Percentiles rank a stretch among this genome's conserved stretches.
phyloP scores from a whole-genome alignment of 2,888 invertebrate genomes.

The Drosophila emarginata region DNA sequence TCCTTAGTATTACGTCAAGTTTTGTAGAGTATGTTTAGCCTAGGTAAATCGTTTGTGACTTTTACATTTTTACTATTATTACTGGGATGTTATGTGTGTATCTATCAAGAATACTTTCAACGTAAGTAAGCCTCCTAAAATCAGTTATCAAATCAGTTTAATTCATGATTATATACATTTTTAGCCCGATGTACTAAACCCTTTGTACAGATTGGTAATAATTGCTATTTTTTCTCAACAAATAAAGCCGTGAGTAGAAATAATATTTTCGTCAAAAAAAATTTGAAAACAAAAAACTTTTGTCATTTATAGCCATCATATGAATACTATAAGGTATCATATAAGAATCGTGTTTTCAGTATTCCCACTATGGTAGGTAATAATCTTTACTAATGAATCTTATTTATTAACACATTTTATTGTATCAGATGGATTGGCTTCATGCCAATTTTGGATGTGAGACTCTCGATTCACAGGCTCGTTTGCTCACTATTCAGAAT shows the following conservation, averaged over 20 bases:
- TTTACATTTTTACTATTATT: constrained; percentile 39
- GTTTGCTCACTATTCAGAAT: constrained; percentile 42
- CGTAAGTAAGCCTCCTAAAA: constrained; percentile 40
- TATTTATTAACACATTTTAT: neutral
- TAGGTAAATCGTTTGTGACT: constrained; percentile 30
- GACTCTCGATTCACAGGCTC: constrained; percentile 42
- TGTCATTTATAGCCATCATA: constrained; percentile 40
- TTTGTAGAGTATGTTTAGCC: constrained; percentile 9
- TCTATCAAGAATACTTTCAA: constrained; percentile 42
- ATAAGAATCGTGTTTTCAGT: constrained; percentile 52
- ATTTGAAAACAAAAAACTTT: neutral
- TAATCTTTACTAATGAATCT: neutral
- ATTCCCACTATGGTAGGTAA: constrained; percentile 53
- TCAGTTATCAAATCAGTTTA: neutral
- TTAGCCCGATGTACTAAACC: constrained; percentile 51
- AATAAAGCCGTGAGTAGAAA: constrained; percentile 49
- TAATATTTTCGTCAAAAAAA: neutral
- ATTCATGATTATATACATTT: neutral
- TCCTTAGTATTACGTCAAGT: constrained; percentile 1
- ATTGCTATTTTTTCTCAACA: constrained; percentile 62
- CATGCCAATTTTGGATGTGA: constrained; percentile 60
- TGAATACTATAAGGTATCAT: constrained; percentile 58
- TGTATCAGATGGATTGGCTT: constrained; percentile 54
- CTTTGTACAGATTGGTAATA: constrained; percentile 53
- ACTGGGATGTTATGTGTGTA: constrained; percentile 36